Conservation (phyloP, 2,888 invertebrate species). For the Parochlus steinenii region DNA sequence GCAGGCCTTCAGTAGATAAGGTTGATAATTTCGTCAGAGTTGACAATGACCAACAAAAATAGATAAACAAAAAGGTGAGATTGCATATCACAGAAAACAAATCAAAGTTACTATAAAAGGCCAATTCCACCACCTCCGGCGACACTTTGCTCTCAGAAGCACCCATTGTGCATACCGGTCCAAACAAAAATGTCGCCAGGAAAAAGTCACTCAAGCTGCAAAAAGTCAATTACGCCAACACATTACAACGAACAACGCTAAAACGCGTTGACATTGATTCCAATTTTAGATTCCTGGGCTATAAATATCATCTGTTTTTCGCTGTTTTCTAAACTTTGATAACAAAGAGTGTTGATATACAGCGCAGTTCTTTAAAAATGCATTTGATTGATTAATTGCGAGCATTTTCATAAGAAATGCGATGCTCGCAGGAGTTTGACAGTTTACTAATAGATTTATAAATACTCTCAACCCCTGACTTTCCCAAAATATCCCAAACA, state of each 20-base stretch:
- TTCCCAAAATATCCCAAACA: not conserved
- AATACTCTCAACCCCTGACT: not conserved
- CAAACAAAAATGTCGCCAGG: not conserved
- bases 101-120: too few relatives aligned
- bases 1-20: conserved; percentile 23
- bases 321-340: not conserved
- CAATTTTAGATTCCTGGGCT: too few relatives aligned
- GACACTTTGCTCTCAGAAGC: conserved; percentile 3
- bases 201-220: not conserved
- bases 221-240: too few relatives aligned
- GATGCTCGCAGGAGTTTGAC: not conserved
- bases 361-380: not conserved
- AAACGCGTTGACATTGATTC: too few relatives aligned
- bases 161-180: conserved; percentile 5
- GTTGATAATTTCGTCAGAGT: not conserved
- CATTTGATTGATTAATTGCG: not conserved
- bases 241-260: too few relatives aligned
- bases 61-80: not conserved
- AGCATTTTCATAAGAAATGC: not conserved
- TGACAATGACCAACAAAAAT: conserved; percentile 1
- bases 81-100: too few relatives aligned
- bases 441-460: not conserved
- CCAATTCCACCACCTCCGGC: too few relatives aligned
- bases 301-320: not conserved
- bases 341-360: not conserved